These are phyloP conservation scores for Gasterosteus nipponicus DNA, from an alignment of 2,113 vertebrate genomes.

Conservation along the genomic window DNA sequence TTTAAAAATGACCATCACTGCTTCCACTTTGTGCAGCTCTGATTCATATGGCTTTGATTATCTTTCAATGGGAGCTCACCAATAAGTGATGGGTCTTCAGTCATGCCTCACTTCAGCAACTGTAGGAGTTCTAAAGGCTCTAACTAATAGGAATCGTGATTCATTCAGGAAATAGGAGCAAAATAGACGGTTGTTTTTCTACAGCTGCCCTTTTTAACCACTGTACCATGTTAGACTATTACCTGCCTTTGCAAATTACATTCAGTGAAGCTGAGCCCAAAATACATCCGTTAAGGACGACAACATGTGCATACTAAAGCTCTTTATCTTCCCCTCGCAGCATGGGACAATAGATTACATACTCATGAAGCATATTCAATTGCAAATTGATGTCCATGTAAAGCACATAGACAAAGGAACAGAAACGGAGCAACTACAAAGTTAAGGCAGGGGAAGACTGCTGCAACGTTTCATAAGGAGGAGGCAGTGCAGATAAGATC, in stretches of 20 bases:
- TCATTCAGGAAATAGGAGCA: not conserved
- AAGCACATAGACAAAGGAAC: not conserved
- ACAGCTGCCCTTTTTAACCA: not conserved
- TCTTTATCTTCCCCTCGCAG: not conserved
- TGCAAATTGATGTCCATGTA: not conserved
- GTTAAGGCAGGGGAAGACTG: slow-evolving; percentile 14
- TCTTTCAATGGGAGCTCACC: slow-evolving; percentile 4
- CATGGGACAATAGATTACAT: not conserved
- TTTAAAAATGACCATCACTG: slow-evolving; percentile 11
- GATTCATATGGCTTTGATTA: slow-evolving; percentile 37
- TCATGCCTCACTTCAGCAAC: not conserved
- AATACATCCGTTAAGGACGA: not conserved
- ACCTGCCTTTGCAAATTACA: not conserved
- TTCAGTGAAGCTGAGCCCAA: not conserved
- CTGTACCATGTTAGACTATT: not conserved
- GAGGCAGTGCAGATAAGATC: not conserved
- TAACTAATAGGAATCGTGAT: not conserved
- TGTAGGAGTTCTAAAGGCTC: not conserved
- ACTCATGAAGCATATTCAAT: not conserved
- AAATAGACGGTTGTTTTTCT: not conserved
- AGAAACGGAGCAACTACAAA: not conserved
- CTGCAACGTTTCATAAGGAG: slow-evolving; percentile 10
- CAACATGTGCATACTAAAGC: not conserved
- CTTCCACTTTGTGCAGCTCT: slow-evolving; percentile 3
- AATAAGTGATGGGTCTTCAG: not conserved